These are phyloP conservation scores for Callorhinus ursinus DNA, from an alignment of 2,113 vertebrate genomes.

Conservation along the genomic window DNA sequence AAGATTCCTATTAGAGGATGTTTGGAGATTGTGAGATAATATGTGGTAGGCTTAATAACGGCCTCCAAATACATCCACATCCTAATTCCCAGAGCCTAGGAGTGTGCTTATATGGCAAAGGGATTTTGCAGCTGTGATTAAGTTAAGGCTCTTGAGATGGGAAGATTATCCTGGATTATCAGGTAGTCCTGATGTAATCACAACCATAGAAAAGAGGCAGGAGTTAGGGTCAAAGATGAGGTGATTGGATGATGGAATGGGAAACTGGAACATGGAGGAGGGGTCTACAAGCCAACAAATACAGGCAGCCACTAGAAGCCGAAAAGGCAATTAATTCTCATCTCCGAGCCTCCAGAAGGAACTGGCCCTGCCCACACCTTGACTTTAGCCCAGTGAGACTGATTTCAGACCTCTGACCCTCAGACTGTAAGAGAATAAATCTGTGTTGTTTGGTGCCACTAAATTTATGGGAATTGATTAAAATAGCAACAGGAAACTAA, in stretches of 20 bases:
- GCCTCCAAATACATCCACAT: not conserved
- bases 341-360: not conserved
- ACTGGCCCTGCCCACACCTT: not conserved
- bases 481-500: not conserved
- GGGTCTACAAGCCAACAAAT: not conserved
- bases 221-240: not conserved
- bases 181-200: not conserved
- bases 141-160: slow-evolving; percentile 13
- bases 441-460: not conserved
- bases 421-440: slow-evolving; percentile 8
- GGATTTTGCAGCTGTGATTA: slow-evolving; percentile 7
- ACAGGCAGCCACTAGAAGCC: not conserved
- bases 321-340: not conserved
- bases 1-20: not conserved
- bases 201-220: not conserved
- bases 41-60: not conserved
- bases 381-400: not conserved
- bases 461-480: not conserved
- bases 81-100: not conserved
- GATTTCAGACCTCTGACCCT: slow-evolving; percentile 20
- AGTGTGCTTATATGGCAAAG: not conserved
- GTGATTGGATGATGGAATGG: not conserved
- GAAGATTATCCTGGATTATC: slow-evolving; percentile 17
- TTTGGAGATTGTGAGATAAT: not conserved
- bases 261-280: not conserved